phyloP scores from a whole-genome alignment of 2,888 invertebrate genomes.

The Leptinotarsa peninsularis region DNA sequence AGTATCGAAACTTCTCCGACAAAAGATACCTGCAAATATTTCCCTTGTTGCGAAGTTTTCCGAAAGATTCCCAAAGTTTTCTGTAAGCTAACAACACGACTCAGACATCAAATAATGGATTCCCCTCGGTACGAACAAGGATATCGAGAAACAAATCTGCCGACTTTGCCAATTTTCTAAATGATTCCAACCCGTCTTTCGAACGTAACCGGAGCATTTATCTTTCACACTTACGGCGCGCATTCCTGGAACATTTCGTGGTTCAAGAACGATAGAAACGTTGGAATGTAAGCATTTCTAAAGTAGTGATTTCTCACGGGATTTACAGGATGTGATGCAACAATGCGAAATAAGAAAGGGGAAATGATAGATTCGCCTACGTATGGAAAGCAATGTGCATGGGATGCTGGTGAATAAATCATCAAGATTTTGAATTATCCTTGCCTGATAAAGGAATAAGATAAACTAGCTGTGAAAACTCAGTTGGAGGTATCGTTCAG shows the following conservation, averaged over 20 bases:
- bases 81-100: neutral
- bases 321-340: neutral
- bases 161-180: slow-evolving; percentile 40
- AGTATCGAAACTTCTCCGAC: too few species aligned
- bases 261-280: slow-evolving; percentile 17
- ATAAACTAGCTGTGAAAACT: slow-evolving; percentile 22
- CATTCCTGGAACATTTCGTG: slow-evolving; percentile 14
- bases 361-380: slow-evolving; percentile 4
- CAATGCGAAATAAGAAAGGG: neutral
- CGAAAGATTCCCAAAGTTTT: neutral
- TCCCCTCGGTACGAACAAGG: slow-evolving; percentile 24
- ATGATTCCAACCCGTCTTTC: slow-evolving; percentile 35
- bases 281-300: slow-evolving; percentile 15
- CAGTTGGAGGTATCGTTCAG: too few species aligned
- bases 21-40: neutral
- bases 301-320: slow-evolving; percentile 18
- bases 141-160: slow-evolving; percentile 39
- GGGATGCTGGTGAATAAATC: slow-evolving; percentile 6
- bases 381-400: neutral
- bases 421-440: neutral
- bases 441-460: slow-evolving; percentile 26
- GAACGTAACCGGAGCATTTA: slow-evolving; percentile 19
- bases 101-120: slow-evolving; percentile 14
- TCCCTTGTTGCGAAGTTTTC: neutral
- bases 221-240: slow-evolving; percentile 13